Evolutionary conservation across 2,797 vertebrate genomes (phyloP), one percentile per base, ranked within the genome.

Genomic region (Limosa lapponica): DNA sequence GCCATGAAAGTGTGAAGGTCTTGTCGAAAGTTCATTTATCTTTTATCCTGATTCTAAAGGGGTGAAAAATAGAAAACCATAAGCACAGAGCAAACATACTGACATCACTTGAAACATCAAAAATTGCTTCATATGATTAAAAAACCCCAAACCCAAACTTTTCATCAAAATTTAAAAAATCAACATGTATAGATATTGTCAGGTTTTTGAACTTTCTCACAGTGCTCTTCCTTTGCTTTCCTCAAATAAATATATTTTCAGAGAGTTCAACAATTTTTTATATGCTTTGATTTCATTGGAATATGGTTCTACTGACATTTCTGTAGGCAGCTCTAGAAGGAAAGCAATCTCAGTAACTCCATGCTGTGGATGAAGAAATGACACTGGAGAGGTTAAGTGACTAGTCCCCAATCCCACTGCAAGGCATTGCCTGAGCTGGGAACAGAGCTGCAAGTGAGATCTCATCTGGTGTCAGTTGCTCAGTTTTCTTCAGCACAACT

Each of bases 151-250:
- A 64, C 25, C 3, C 5, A 54, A n/a, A 20, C 1, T 28, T 62
- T 69, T 44, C 0, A 49, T 65, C 9, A 67, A 48, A 48, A 52
- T 18, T 0, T 39, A 5, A 20, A 55, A 72, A 57, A 5, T 1
- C 0, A 13, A 0, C 6, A 16, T 5, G 2, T 14, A 10, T 12
- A 61, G n/a, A 5, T 15, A 20, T 32, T 6, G 5, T 25, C 2
- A 8, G 6, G 10, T n/a, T 87, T 93, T 87, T 25, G 36, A 59
- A 54, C 6, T 46, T 79, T 34, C 23, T 62, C 3, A 16, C 2
- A 7, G 17, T 3, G 3, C 0, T 66, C 12, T 44, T 82, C 6
- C 3, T 39, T 86, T 66, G 3, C 20, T 81, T 66, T 27, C 44
- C 43, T 84, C 30, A 24, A 55, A 48, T 14, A 55, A 34, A 64